Percentiles rank a stretch among this genome's conserved stretches.
These are phyloP conservation scores for Kryptopterus vitreolus DNA, from an alignment of 2,797 vertebrate genomes.

Conservation along the genomic window DNA sequence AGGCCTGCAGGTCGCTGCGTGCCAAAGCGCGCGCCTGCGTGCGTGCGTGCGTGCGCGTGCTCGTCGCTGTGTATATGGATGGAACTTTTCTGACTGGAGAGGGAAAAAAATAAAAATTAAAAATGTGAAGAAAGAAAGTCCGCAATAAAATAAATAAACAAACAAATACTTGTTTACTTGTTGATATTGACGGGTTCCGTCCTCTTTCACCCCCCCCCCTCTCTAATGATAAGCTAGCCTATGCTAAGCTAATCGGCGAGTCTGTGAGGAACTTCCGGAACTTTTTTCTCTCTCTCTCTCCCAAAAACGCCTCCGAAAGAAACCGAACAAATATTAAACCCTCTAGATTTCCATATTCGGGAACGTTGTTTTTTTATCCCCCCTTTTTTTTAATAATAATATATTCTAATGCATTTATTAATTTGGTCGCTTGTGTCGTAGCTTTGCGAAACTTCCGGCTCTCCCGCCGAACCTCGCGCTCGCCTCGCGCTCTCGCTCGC, in stretches of 20 bases:
- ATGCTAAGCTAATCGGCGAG: slow-evolving; percentile 1
- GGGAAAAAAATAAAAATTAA: too few relatives aligned
- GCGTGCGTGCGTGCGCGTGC: background rate
- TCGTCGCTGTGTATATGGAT: background rate
- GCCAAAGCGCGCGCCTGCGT: slow-evolving; percentile 15
- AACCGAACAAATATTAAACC: background rate
- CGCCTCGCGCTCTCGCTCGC: slow-evolving; percentile 47
- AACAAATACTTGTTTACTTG: background rate
- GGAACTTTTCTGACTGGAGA: slow-evolving; percentile 24
- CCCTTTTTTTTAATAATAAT: background rate
- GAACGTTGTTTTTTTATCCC: background rate
- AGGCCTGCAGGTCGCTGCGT: slow-evolving; percentile 7
- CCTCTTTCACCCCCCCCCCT: background rate
- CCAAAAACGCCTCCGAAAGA: background rate
- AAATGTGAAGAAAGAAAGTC: background rate
- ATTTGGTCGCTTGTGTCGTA: slow-evolving; percentile 54
- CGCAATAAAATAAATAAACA: background rate
- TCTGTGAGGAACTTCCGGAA: slow-evolving; percentile 17
- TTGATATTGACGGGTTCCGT: background rate
- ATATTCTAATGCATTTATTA: background rate
- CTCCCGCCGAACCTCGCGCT: slow-evolving; percentile 57
- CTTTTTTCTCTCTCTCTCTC: background rate
- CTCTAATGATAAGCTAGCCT: background rate
- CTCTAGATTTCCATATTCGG: background rate
- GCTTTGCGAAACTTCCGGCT: slow-evolving; percentile 63